phyloP scores from a whole-genome alignment of 1,140 invertebrate genomes.

The Pseudoatta argentina region DNA sequence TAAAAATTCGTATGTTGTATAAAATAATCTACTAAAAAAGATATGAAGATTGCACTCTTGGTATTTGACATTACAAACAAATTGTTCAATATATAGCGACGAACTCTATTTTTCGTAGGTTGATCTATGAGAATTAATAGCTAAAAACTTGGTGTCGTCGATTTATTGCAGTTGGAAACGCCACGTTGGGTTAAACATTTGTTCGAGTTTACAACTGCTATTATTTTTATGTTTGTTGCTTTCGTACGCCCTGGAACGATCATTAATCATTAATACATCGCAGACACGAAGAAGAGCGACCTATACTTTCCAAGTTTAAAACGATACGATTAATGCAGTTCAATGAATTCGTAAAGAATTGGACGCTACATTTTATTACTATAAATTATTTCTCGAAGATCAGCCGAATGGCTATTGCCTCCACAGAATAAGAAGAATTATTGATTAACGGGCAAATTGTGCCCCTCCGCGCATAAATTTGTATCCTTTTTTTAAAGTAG shows the following conservation, averaged over 20 bases:
- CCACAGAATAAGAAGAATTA: not conserved
- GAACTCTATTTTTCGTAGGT: conserved; percentile 33
- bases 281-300: conserved; percentile 18
- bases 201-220: conserved; percentile 52
- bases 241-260: conserved; percentile 20
- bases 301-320: not conserved
- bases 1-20: not conserved
- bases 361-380: conserved; percentile 2
- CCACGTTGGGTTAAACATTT: conserved; percentile 55
- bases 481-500: conserved; percentile 5
- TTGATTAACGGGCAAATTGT: conserved; percentile 25
- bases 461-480: not conserved
- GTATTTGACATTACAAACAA: not conserved
- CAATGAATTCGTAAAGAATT: conserved; percentile 2
- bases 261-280: conserved; percentile 33
- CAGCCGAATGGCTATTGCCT: not conserved
- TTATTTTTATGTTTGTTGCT: conserved; percentile 47
- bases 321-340: conserved; percentile 27
- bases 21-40: not conserved
- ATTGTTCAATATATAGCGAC: not conserved
- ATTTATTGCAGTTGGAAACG: conserved; percentile 49
- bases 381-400: conserved; percentile 39
- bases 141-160: conserved; percentile 30
- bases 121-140: conserved; percentile 51
- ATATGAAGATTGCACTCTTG: not conserved